Evolutionary conservation across 2,888 invertebrate species (phyloP), one percentile per base, ranked within the genome.

Genomic region (Eugnorisma glareosa): DNA sequence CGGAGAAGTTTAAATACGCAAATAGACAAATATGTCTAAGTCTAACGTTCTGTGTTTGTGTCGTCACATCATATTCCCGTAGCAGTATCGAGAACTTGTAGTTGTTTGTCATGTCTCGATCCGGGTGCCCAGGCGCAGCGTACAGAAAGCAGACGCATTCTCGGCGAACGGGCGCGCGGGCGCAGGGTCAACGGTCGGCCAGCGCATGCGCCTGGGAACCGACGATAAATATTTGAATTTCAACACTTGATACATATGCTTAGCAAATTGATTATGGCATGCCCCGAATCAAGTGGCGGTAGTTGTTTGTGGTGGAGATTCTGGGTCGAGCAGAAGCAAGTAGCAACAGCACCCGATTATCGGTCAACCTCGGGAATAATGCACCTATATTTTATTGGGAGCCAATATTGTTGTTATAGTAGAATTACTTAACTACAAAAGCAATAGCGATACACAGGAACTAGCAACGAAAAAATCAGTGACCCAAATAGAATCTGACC

Each of bases 151-250:
- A 94, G 93, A 93, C 93, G 93, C 94, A 93, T 94, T 91, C 92
- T 91, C 89, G 86, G 87, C 89, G 86, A 85, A 89, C 78, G 81
- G 86, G 88, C 90, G 90, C 91, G 91, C 93, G 91, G 90, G 91
- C 92, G 89, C 92, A 95, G 95, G 95, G 96, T 96, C 96, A 96
- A 96, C 93, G 96, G 95, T 96, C 96, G 95, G 89, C 90, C 90
- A 90, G 93, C 90, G 91, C 94, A 91, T 93, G 91, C 94, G 94
- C 94, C 92, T 96, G 96, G 94, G 96, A 96, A 96, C 95, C 91
- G 84, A 93, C 94, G 94, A 96, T 96, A 96, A 96, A 96, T 96
- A 96, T 96, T 96, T 96, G 94, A 95, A 95, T 96, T 96, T 96
- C 95, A 95, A 96, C 96, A 96, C 96, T 95, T 95, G 94, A 96